Base-by-base conservation (phyloP, 2,797 vertebrate species). In the Thalassophryne amazonica region DNA sequence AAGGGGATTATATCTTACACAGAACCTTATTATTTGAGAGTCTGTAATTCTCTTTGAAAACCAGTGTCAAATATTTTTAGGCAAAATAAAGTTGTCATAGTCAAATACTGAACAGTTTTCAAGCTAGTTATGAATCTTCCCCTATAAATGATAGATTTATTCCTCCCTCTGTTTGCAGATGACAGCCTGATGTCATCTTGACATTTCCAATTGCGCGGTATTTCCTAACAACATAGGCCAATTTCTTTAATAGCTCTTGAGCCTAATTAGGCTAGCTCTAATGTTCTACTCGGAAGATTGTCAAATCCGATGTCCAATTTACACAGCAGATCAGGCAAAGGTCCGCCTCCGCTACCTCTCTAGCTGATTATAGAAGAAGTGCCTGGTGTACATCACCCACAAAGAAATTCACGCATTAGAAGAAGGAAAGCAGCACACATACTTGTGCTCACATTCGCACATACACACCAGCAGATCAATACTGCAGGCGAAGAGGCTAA, bases 221-320 rank as follows among this genome's bases (percentile, higher is more conserved):
- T 89, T 91, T 89, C 84, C 76, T 78, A 80, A 84, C 85, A 81
- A 83, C 83, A 66, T 19, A 54, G 76, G 80, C 81, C 78, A 77
- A 86, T 86, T 85, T 78, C 69, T 69, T 82, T 89, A 86, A 90
- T 84, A 83, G 81, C 83, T 77, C 76, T 81, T 66, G 60, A 81
- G 81, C 75, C 81, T 89, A 90, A 92, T 90, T 91, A 91, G 85
- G 72, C 74, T 65, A 21, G 59, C 69, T 84, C 83, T 89, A 89
- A 88, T 90, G 88, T 89, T 91, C 86, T 76, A 86, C 80, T 89
- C 82, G 65, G 65, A 80, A 42, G 76, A 85, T 80, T 87, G 86
- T 89, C 89, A 89, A 88, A 88, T 74, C 67, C 79, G 73, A 67
- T 77, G 85, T 87, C 90, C 90, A 91, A 90, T 92, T n/a, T 91